Percentiles rank a stretch among this genome's conserved stretches.
Conservation (phyloP, 2,797 vertebrate genomes). For the Enteromius thamalakanensis region DNA sequence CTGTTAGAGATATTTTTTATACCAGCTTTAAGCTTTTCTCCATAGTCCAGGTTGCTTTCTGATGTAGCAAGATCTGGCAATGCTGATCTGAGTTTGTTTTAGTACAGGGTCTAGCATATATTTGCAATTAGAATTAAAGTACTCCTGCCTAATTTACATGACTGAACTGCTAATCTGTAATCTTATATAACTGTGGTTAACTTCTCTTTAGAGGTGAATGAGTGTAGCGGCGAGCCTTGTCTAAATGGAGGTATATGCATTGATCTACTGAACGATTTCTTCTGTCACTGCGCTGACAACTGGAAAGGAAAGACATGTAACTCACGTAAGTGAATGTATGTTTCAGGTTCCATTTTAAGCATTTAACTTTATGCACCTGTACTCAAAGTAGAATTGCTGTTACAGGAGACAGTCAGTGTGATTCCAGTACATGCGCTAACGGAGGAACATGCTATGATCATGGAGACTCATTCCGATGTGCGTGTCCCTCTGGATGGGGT, state of each 20-base stretch:
- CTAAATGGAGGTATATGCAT: constrained; percentile 87
- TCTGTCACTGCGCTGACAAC: constrained; percentile 87
- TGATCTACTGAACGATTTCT: constrained; percentile 91
- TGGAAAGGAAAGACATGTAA: constrained; percentile 98
- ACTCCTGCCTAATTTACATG: background rate
- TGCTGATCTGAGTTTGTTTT: background rate
- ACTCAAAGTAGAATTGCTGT: constrained; percentile 23
- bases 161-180: background rate
- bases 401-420: constrained; percentile 92
- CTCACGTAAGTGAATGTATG: constrained; percentile 73
- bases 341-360: background rate
- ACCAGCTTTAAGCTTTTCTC: background rate
- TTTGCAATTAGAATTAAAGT: background rate
- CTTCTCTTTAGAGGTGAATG: constrained; percentile 85
- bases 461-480: constrained; percentile 89
- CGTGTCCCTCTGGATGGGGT: constrained; percentile 86
- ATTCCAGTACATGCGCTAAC: constrained; percentile 89
- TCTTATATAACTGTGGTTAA: background rate
- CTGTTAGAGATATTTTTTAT: background rate
- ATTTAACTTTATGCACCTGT: background rate
- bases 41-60: background rate
- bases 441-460: constrained; percentile 91
- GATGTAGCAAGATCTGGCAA: background rate
- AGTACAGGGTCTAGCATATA: background rate
- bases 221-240: constrained; percentile 89